A percentile compares a stretch with the other conserved stretches of the same genome.
Conservation (phyloP, 2,797 vertebrate genomes). For the Sus cebifrons region DNA sequence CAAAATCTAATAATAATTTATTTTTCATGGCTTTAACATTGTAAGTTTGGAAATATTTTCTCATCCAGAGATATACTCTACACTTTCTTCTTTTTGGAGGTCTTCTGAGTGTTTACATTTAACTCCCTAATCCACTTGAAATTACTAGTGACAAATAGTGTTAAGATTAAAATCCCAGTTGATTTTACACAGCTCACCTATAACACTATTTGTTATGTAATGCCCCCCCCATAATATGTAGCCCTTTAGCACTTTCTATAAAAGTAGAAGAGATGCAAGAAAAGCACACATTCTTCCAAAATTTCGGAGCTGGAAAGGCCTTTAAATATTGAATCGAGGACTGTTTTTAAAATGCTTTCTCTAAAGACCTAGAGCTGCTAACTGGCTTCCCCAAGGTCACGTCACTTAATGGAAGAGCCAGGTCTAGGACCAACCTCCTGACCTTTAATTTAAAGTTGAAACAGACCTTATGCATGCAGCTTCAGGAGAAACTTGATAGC, state of each 20-base stretch:
- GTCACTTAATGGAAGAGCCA: not conserved
- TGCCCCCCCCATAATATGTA: not conserved
- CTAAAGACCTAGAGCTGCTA: not conserved
- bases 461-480: not conserved
- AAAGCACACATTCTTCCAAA: not conserved
- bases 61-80: not conserved
- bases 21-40: not conserved
- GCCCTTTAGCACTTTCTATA: constrained; percentile 17
- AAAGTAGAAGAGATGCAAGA: constrained; percentile 18
- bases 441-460: constrained; percentile 10
- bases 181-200: not conserved
- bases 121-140: not conserved
- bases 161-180: constrained; percentile 46
- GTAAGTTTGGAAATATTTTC: constrained; percentile 6
- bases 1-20: constrained; percentile 1
- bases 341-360: not conserved
- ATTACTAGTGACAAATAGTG: not conserved
- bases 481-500: not conserved
- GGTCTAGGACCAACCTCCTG: not conserved
- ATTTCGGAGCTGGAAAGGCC: not conserved
- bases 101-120: constrained; percentile 19
- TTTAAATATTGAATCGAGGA: not conserved
- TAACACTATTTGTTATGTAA: constrained; percentile 4
- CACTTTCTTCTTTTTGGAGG: not conserved
- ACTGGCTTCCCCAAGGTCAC: not conserved